These are phyloP conservation scores for Bombus confusus DNA, from an alignment of 1,140 invertebrate species.

Conservation along the genomic window DNA sequence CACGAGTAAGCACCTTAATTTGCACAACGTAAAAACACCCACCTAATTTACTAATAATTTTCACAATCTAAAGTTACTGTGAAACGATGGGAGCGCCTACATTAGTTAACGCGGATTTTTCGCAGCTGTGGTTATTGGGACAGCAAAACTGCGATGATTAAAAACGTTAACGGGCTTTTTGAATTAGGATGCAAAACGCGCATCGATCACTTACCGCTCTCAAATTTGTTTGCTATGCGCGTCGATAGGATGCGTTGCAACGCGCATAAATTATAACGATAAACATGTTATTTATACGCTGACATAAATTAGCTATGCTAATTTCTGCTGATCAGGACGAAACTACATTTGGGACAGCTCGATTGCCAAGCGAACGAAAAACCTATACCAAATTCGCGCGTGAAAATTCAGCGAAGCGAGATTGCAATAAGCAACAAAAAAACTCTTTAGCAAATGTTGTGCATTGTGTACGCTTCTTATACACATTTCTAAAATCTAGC, in stretches of 20 bases:
- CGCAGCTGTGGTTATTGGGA: not conserved
- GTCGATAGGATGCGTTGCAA: constrained; percentile 72
- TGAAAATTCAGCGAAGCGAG: not conserved
- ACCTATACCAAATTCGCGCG: constrained; percentile 21
- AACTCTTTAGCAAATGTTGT: not conserved
- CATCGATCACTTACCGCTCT: constrained; percentile 56
- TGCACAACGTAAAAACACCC: too few relatives aligned
- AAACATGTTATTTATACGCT: constrained; percentile 83
- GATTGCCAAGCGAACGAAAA: constrained; percentile 71
- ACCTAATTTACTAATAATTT: not conserved
- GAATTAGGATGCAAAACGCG: constrained; percentile 24
- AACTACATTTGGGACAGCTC: constrained; percentile 71
- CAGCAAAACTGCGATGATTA: constrained; percentile 26
- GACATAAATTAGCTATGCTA: constrained; percentile 82
- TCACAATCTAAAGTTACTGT: not conserved
- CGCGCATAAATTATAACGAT: constrained; percentile 82
- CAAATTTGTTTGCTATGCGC: constrained; percentile 63
- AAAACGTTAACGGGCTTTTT: constrained; percentile 42
- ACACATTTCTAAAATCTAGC: too few relatives aligned
- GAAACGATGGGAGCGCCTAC: not conserved
- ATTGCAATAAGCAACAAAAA: too few relatives aligned
- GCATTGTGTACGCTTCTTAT: not conserved
- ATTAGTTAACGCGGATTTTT: not conserved
- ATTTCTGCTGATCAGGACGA: constrained; percentile 81
- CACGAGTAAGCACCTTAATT: not conserved